A percentile compares a stretch with the other conserved stretches of the same genome.
These are phyloP conservation scores for Nudaria mundana DNA, from an alignment of 2,888 invertebrate species.

Conservation along the genomic window DNA sequence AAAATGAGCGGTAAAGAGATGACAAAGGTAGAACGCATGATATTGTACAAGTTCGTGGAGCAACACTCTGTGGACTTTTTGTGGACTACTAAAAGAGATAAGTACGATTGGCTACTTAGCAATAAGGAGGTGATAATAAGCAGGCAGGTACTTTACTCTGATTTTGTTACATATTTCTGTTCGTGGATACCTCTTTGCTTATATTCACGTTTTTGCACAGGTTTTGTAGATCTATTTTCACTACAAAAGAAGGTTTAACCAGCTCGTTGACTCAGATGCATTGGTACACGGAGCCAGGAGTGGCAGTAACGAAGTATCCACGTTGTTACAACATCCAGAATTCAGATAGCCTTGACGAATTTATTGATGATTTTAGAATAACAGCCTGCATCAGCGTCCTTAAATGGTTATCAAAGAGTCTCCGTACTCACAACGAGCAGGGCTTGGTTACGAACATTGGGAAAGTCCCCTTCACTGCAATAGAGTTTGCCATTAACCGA, in stretches of 20 bases:
- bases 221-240: slow-evolving; percentile 93
- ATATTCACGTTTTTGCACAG: slow-evolving; percentile 87
- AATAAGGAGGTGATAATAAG: slow-evolving; percentile 76
- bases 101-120: slow-evolving; percentile 85
- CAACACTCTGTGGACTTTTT: slow-evolving; percentile 92
- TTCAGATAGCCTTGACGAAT: slow-evolving; percentile 90
- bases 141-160: slow-evolving; percentile 60
- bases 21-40: slow-evolving; percentile 85
- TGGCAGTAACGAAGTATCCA: slow-evolving; percentile 91
- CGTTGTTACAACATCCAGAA: slow-evolving; percentile 92
- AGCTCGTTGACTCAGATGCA: slow-evolving; percentile 89
- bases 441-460: slow-evolving; percentile 79
- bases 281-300: slow-evolving; percentile 91
- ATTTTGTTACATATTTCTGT: no score
- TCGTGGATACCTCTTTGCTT: no score
- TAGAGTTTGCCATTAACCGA: slow-evolving; percentile 91
- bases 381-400: slow-evolving; percentile 93
- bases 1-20: slow-evolving; percentile 72
- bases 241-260: slow-evolving; percentile 95
- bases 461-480: slow-evolving; percentile 86
- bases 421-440: slow-evolving; percentile 45
- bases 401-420: slow-evolving; percentile 86
- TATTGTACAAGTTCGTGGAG: slow-evolving; percentile 88
- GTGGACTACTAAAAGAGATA: slow-evolving; percentile 94
- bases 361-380: slow-evolving; percentile 93